Evolutionary conservation across 2,797 vertebrate species (phyloP).

Genomic region (Notoglanidium macrostoma): DNA sequence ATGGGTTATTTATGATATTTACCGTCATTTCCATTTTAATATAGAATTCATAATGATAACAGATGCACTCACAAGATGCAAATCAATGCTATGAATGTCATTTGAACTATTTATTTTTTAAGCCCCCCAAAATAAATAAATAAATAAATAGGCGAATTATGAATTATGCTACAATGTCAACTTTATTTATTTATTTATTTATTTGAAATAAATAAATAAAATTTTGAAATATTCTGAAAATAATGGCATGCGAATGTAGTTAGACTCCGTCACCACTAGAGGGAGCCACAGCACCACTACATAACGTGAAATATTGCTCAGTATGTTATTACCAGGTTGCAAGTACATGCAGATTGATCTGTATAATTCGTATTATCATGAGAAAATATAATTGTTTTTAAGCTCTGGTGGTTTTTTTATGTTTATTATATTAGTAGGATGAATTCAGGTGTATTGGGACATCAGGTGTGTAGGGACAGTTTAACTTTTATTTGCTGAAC

Average conservation of each 20-base stretch:
- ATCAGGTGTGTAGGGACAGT: not conserved
- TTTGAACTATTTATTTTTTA: not conserved
- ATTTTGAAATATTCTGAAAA: not conserved
- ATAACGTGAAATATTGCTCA: not conserved
- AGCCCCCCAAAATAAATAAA: not conserved
- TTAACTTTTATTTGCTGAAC: not conserved
- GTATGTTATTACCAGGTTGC: not conserved
- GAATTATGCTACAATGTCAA: not conserved
- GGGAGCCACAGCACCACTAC: conserved; percentile 31
- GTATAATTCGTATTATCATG: not conserved
- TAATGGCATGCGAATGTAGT: not conserved
- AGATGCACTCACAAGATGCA: not conserved
- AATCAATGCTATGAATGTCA: not conserved
- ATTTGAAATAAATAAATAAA: not conserved
- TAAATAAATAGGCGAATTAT: not conserved
- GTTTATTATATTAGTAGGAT: not conserved
- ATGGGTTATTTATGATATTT: not conserved
- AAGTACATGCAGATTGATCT: not conserved
- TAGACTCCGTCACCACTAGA: conserved; percentile 12
- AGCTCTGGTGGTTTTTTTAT: not conserved
- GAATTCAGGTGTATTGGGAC: not conserved
- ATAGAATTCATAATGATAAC: not conserved
- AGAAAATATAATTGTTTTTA: not conserved
- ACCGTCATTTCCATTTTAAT: not conserved
- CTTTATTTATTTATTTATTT: not conserved